Evolutionary conservation across 2,113 vertebrate genomes (phyloP).

Genomic region (Mesoclemmys tuberculata): DNA sequence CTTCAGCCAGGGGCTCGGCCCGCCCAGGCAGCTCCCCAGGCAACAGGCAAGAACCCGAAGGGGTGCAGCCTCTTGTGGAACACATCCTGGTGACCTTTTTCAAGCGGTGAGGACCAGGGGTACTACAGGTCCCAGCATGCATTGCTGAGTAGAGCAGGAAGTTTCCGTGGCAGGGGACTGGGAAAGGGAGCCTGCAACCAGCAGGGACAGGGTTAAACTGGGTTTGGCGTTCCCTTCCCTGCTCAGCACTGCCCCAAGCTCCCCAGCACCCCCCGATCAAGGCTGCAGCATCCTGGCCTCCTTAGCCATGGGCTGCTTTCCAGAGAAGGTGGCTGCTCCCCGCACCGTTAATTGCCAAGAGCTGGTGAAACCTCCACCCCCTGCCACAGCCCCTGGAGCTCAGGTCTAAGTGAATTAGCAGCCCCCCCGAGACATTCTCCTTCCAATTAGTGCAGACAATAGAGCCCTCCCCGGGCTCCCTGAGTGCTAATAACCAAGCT

Average conservation of each 20-base stretch:
- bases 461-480: neutral
- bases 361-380: neutral
- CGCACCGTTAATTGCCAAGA: neutral
- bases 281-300: neutral
- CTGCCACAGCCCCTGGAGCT: neutral
- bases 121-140: neutral
- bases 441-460: slow-evolving; percentile 4
- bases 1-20: too few relatives aligned
- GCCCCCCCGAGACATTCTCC: neutral
- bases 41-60: neutral
- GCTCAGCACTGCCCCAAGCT: neutral
- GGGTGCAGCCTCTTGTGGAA: too few relatives aligned
- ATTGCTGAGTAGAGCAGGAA: too few relatives aligned
- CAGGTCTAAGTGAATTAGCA: neutral
- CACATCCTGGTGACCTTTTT: too few relatives aligned
- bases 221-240: neutral
- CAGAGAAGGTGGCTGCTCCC: neutral
- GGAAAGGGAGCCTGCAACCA: too few relatives aligned
- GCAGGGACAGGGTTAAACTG: neutral
- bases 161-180: too few relatives aligned
- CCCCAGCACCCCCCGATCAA: too few relatives aligned
- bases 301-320: neutral
- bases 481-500: neutral
- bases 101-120: too few relatives aligned
- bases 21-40: too few relatives aligned